phyloP scores from a whole-genome alignment of 2,888 invertebrate species.

The Dolichopus griseipennis region DNA sequence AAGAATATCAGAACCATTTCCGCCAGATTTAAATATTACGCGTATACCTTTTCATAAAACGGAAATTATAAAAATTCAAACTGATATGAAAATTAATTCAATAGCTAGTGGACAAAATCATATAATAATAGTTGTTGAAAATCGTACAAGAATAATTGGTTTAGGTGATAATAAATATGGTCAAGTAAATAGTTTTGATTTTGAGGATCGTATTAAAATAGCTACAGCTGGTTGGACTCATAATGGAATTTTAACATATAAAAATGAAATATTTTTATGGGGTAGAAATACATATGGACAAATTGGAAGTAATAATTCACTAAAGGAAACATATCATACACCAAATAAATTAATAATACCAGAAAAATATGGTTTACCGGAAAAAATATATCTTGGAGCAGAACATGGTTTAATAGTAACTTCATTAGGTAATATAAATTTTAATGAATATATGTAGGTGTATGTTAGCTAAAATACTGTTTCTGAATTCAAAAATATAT shows the following conservation, averaged over 20 bases:
- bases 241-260: conserved; percentile 53
- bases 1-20: conserved; percentile 32
- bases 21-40: conserved; percentile 33
- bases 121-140: conserved; percentile 38
- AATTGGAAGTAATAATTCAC: conserved; percentile 47
- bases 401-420: conserved; percentile 68
- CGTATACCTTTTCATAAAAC: conserved; percentile 30
- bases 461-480: no score
- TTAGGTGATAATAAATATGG: conserved; percentile 79
- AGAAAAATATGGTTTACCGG: conserved; percentile 26
- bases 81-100: conserved; percentile 47
- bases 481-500: no score
- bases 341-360: conserved; percentile 31
- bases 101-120: conserved; percentile 77
- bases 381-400: conserved; percentile 53
- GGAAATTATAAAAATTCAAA: conserved; percentile 32
- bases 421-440: conserved; percentile 36
- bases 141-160: conserved; percentile 49
- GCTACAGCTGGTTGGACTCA: conserved; percentile 70
- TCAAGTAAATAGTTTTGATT: conserved; percentile 51
- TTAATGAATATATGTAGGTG: no score
- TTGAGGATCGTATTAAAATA: conserved; percentile 49
- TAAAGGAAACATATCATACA: conserved; percentile 33
- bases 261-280: conserved; percentile 61
- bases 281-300: conserved; percentile 77